phyloP scores from a whole-genome alignment of 1,140 invertebrate genomes.

The Arctopsyche grandis region DNA sequence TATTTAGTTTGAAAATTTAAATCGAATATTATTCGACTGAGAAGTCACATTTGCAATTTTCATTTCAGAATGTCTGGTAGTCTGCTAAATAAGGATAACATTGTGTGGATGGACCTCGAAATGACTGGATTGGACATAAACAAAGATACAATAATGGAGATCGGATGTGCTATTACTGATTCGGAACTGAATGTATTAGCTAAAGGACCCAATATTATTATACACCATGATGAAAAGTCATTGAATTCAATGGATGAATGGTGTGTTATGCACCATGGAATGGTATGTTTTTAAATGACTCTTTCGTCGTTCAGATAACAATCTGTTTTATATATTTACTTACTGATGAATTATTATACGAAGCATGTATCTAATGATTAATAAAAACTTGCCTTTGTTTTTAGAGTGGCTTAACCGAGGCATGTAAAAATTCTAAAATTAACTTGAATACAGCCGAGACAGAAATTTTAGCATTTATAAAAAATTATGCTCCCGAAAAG shows the following conservation, averaged over 20 bases:
- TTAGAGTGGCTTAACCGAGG: conserved; percentile 80
- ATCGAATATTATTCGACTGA: not conserved
- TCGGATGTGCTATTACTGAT: conserved; percentile 90
- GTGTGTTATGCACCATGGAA: conserved; percentile 80
- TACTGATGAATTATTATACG: conserved; percentile 2
- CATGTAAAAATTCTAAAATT: conserved; percentile 75
- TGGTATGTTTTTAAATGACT: conserved; percentile 63
- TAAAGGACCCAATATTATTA: conserved; percentile 80
- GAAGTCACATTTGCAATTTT: not conserved
- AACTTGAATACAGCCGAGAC: conserved; percentile 75
- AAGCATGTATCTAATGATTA: not conserved
- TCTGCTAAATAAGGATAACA: conserved; percentile 31
- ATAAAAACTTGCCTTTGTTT: conserved; percentile 56
- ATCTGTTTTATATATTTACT: not conserved
- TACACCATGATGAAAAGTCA: conserved; percentile 80
- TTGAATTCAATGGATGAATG: conserved; percentile 85
- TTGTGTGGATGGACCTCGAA: conserved; percentile 72
- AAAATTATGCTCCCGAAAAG: conserved; percentile 72
- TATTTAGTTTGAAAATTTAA: not conserved
- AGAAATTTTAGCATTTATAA: conserved; percentile 78
- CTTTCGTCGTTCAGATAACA: not conserved
- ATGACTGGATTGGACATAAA: conserved; percentile 83
- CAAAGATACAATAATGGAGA: conserved; percentile 85
- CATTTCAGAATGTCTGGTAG: not conserved
- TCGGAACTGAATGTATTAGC: conserved; percentile 81